Percentiles rank a stretch among this genome's conserved stretches.
These are phyloP conservation scores for Acanthosoma haemorrhoidale DNA, from an alignment of 2,888 invertebrate genomes.

Conservation along the genomic window DNA sequence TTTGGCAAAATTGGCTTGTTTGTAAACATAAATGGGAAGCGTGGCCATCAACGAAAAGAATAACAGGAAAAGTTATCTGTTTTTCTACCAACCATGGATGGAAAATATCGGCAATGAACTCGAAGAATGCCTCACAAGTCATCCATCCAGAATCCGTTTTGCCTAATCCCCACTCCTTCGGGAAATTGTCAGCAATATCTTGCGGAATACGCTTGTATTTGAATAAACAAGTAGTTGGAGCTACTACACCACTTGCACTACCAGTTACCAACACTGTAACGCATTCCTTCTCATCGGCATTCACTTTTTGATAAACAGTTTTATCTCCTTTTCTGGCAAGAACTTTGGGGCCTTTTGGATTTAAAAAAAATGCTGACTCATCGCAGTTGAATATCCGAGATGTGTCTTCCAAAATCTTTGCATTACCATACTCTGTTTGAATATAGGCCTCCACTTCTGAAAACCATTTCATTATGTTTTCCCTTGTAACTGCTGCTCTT, in stretches of 20 bases:
- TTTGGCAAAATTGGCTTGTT: constrained; percentile 36
- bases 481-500: constrained; percentile 33
- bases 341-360: constrained; percentile 38
- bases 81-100: constrained; percentile 45
- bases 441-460: constrained; percentile 33
- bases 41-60: constrained; percentile 47
- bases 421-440: constrained; percentile 30
- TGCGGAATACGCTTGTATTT: constrained; percentile 39
- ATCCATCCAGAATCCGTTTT: constrained; percentile 48
- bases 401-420: constrained; percentile 34
- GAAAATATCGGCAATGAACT: constrained; percentile 46
- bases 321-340: constrained; percentile 41
- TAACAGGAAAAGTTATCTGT: constrained; percentile 44
- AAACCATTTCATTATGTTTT: constrained; percentile 35
- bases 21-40: constrained; percentile 43
- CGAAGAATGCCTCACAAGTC: constrained; percentile 46
- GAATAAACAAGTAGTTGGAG: constrained; percentile 38
- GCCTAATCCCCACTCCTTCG: constrained; percentile 45
- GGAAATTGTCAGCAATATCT: constrained; percentile 37
- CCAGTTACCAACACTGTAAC: constrained; percentile 42
- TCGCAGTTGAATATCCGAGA: constrained; percentile 39
- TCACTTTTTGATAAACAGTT: constrained; percentile 41
- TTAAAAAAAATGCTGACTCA: constrained; percentile 39
- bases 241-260: constrained; percentile 42
- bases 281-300: constrained; percentile 44